Evolutionary conservation across 2,888 invertebrate species (phyloP), one percentile per base, ranked within the genome.

Genomic region (Tenodera sinensis): DNA sequence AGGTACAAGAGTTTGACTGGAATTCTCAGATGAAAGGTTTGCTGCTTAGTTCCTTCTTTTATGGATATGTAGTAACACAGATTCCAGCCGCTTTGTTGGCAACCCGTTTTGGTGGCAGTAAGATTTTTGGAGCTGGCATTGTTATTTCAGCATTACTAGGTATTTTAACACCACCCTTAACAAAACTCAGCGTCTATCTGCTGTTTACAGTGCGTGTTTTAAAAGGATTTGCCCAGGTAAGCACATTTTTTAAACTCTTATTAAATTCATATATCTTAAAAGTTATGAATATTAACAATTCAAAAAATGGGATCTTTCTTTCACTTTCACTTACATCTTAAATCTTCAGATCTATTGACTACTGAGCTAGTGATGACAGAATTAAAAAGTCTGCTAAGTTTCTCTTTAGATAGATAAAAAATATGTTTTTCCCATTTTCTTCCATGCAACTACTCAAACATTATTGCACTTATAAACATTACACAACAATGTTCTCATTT

Each of bases 11-110:
- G 92, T 97, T 97, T 92, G 95, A 96, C 90, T 98, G 98, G 98
- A 96, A 96, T 91, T 95, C 96, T 0, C 95, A 95, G 92, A 95
- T 96, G 83, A 97, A 96, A 93, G 98, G 98, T 0, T 93, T 96
- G 88, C 95, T 98, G 71, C 93, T 98, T 88, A 97, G 97, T 92
- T 97, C 97, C 0, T 98, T 98, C 93, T 98, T 98, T 94, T 98
- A 97, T 92, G 98, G 98, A 0, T 98, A 98, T 93, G 95, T 98
- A 89, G 93, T 97, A 89, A 98, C 98, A 0, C 98, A 93, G 91
- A 94, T 98, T 83, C 95, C 97, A 0, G 98, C 98, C 0, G 98
- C 98, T 85, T 97, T 96, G 95, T 93, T 98, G 86, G 97, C 97
- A 3, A 95, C 96, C 91, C 96, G 95, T 93, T 95, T 97, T 92